These are phyloP conservation scores for Myopa tessellatipennis DNA, from an alignment of 2,888 invertebrate genomes.

Conservation along the genomic window DNA sequence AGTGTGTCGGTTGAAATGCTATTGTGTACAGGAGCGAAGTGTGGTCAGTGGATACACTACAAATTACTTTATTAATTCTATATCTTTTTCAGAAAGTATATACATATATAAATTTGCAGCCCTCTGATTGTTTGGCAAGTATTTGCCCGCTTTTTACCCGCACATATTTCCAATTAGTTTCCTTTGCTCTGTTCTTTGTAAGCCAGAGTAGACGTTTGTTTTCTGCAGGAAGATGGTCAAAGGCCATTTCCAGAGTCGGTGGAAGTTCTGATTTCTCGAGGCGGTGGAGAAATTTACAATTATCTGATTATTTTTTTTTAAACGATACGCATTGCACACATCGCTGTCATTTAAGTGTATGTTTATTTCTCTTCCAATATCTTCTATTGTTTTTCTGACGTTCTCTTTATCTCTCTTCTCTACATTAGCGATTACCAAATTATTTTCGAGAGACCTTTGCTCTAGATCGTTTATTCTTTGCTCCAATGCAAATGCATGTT, in stretches of 20 bases:
- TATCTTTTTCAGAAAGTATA: not conserved
- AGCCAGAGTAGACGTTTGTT: not conserved
- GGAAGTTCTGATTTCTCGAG: not conserved
- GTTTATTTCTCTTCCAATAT: not conserved
- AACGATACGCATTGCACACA: not conserved
- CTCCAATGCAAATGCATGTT: not conserved
- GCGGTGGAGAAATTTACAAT: not conserved
- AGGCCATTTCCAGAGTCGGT: not conserved
- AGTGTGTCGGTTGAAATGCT: no score
- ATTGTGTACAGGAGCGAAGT: no score
- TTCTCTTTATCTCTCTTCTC: not conserved
- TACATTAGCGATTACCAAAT: not conserved
- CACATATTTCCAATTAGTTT: not conserved
- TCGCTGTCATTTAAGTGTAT: not conserved
- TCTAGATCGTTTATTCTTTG: not conserved
- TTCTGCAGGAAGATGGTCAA: not conserved
- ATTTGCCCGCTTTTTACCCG: not conserved
- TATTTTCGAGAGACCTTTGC: not conserved
- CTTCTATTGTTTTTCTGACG: not conserved
- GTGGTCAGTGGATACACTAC: no score
- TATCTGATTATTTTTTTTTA: not conserved
- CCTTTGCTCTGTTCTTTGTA: not conserved
- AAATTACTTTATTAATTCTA: not conserved
- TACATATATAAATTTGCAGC: not conserved
- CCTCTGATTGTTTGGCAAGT: not conserved